Percentiles rank a stretch among this genome's conserved stretches.
Conservation (phyloP, 2,888 invertebrate species). For the Lasioglossum pauxillum region DNA sequence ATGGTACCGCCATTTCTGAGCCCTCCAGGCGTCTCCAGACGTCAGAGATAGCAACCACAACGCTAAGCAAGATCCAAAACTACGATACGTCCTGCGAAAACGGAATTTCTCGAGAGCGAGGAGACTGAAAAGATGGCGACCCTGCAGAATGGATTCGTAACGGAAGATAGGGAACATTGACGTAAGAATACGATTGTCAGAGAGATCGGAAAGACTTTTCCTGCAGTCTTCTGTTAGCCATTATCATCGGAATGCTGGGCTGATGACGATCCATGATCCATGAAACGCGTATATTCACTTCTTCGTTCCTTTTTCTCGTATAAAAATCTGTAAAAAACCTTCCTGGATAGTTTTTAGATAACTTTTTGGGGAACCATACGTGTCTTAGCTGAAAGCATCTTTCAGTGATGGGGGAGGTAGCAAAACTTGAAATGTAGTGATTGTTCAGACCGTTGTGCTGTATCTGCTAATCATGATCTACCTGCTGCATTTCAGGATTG, state of each 20-base stretch:
- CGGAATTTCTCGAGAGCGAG: neutral
- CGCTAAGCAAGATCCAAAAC: constrained; percentile 6
- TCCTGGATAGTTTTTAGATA: neutral
- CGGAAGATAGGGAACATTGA: neutral
- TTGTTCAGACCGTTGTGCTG: neutral
- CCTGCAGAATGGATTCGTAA: neutral
- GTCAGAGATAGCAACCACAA: neutral
- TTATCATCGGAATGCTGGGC: neutral
- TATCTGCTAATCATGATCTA: neutral
- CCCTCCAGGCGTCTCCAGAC: neutral
- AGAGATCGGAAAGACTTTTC: neutral
- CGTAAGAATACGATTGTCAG: neutral
- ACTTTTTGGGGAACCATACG: neutral
- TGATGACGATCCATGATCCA: neutral
- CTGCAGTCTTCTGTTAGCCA: neutral
- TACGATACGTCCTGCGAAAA: neutral
- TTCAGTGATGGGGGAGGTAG: neutral
- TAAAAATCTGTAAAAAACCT: neutral
- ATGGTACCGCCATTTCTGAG: neutral
- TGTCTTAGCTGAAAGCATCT: neutral
- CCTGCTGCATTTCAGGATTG: neutral
- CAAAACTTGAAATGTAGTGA: neutral
- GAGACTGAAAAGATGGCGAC: neutral
- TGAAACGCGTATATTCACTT: too few species aligned
- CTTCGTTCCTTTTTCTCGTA: too few species aligned